These are phyloP conservation scores for Pelecanus crispus DNA, from an alignment of 2,113 vertebrate species.

Conservation along the genomic window DNA sequence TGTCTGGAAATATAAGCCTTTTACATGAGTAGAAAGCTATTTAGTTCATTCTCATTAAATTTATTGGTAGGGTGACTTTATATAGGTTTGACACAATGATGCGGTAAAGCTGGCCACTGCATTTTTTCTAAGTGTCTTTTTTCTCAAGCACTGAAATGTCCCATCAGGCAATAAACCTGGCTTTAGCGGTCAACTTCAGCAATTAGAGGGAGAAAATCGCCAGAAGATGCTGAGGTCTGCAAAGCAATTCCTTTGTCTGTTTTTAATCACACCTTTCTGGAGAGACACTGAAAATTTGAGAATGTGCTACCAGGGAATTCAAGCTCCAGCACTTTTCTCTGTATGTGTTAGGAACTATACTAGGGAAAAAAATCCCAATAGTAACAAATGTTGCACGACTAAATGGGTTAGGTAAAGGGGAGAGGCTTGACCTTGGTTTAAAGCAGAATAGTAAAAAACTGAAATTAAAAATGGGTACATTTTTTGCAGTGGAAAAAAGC, in stretches of 20 bases:
- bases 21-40: background rate
- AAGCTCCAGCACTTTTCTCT: background rate
- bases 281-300: background rate
- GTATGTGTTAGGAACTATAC: background rate
- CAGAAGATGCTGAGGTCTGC: background rate
- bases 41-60: conserved; percentile 9
- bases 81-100: background rate
- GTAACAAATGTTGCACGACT: background rate
- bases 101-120: background rate
- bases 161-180: background rate
- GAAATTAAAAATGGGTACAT: background rate
- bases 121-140: background rate
- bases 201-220: background rate
- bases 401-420: background rate
- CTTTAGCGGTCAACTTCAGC: background rate
- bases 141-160: background rate
- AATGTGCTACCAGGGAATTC: background rate
- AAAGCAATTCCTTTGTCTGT: background rate
- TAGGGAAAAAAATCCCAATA: background rate
- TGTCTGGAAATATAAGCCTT: background rate
- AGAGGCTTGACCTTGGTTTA: background rate
- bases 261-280: background rate
- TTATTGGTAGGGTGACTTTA: background rate
- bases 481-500: background rate
- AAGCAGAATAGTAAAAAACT: background rate